A percentile compares a stretch with the other conserved stretches of the same genome.
Conservation (phyloP, 2,888 invertebrate species). For the Drosophila rellima region DNA sequence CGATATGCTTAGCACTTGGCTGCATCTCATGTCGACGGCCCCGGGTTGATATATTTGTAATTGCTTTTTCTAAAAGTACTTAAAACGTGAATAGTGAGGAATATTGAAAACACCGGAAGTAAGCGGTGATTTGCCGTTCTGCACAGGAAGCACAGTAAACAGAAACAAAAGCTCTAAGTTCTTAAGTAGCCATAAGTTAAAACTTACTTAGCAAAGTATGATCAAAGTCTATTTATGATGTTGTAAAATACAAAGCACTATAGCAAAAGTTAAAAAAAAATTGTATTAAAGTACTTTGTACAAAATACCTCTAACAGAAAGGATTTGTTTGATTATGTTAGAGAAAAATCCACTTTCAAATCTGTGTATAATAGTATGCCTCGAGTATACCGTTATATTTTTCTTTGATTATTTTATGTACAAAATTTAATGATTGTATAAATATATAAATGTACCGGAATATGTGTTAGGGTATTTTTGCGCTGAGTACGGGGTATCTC, state of each 20-base stretch:
- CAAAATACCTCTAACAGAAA: no score
- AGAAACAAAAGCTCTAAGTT: slow-evolving; percentile 1
- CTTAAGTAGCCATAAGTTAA: not conserved
- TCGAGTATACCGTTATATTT: no score
- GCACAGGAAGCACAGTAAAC: not conserved
- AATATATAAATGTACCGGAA: no score
- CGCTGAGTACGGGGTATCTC: no score
- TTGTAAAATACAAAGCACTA: no score
- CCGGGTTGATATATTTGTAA: slow-evolving; percentile 60
- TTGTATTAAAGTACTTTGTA: not conserved
- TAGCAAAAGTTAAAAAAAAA: no score
- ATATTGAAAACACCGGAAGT: not conserved
- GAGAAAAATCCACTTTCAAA: not conserved
- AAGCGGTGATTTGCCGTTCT: slow-evolving; percentile 27
- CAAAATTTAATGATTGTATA: no score
- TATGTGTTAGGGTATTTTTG: no score
- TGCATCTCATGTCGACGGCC: slow-evolving; percentile 48
- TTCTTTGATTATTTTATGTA: no score
- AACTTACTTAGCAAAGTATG: not conserved
- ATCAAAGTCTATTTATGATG: not conserved
- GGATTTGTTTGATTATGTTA: not conserved
- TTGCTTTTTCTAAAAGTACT: slow-evolving; percentile 44
- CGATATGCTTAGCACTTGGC: slow-evolving; percentile 63
- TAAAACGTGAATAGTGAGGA: not conserved
- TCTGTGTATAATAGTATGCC: no score